A percentile compares a stretch with the other conserved stretches of the same genome.
phyloP scores from a whole-genome alignment of 2,797 vertebrate genomes.

The Coracias cyanogaster region DNA sequence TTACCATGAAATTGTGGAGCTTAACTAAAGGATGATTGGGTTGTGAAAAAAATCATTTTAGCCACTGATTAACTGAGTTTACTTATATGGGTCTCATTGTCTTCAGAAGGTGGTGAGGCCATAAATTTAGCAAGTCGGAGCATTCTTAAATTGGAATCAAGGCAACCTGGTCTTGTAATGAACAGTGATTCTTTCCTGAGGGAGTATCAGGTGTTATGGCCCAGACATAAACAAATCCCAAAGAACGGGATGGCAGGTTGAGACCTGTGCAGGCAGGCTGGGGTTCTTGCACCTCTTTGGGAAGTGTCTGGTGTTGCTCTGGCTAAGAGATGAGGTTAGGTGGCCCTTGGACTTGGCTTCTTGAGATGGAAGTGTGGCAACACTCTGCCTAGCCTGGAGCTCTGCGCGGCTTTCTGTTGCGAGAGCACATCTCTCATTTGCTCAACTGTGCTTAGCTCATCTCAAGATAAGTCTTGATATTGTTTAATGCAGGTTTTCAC shows the following conservation, averaged over 20 bases:
- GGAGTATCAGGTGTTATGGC: background rate
- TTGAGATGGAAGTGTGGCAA: background rate
- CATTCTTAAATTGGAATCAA: background rate
- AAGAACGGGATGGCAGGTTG: background rate
- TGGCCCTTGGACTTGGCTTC: background rate
- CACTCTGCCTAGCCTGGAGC: background rate
- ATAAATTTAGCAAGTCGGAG: background rate
- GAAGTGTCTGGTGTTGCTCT: background rate
- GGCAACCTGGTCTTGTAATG: background rate
- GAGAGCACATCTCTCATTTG: background rate
- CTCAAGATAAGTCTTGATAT: background rate
- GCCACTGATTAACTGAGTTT: background rate
- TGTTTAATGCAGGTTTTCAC: background rate
- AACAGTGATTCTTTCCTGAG: background rate
- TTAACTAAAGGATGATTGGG: background rate
- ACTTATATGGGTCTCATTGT: background rate
- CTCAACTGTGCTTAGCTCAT: background rate
- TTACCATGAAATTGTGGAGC: background rate
- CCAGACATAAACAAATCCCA: background rate
- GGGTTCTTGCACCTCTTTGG: background rate
- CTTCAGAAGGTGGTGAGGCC: background rate
- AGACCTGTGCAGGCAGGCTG: background rate
- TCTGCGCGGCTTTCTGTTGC: background rate
- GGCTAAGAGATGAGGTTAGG: background rate
- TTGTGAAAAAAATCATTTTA: conserved; percentile 7